These are phyloP conservation scores for Oxycera nigricornis DNA, from an alignment of 2,888 invertebrate genomes.

Conservation along the genomic window DNA sequence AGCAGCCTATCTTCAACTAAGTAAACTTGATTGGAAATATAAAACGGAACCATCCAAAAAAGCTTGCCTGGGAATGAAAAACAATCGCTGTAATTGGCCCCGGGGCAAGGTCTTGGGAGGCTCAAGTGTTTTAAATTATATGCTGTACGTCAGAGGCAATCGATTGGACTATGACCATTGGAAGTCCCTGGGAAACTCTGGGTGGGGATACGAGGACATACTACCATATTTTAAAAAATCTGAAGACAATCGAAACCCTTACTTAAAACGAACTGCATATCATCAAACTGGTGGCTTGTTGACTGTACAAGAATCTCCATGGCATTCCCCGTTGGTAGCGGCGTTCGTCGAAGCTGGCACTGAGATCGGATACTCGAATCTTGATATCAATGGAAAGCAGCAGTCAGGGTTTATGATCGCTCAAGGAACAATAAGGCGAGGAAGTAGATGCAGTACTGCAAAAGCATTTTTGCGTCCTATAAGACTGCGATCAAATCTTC, in stretches of 20 bases:
- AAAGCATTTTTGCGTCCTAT: slow-evolving; percentile 86
- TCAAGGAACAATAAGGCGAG: slow-evolving; percentile 79
- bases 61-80: slow-evolving; percentile 83
- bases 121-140: slow-evolving; percentile 85
- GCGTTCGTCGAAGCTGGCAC: slow-evolving; percentile 83
- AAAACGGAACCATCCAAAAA: slow-evolving; percentile 84
- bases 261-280: slow-evolving; percentile 72
- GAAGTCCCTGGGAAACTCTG: slow-evolving; percentile 84
- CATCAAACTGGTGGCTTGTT: slow-evolving; percentile 77
- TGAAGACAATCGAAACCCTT: slow-evolving; percentile 87
- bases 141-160: slow-evolving; percentile 89
- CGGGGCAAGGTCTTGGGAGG: slow-evolving; percentile 90
- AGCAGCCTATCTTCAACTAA: slow-evolving; percentile 85
- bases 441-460: slow-evolving; percentile 84
- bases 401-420: slow-evolving; percentile 85
- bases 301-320: slow-evolving; percentile 84
- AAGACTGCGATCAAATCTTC: slow-evolving; percentile 77
- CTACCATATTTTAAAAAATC: slow-evolving; percentile 89
- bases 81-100: slow-evolving; percentile 85
- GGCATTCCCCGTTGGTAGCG: slow-evolving; percentile 81
- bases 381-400: slow-evolving; percentile 80
- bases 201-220: slow-evolving; percentile 86
- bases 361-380: slow-evolving; percentile 82
- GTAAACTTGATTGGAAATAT: slow-evolving; percentile 88
- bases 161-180: slow-evolving; percentile 86